Conservation (phyloP, 2,888 invertebrate genomes). For the Octonoba sinensis region DNA sequence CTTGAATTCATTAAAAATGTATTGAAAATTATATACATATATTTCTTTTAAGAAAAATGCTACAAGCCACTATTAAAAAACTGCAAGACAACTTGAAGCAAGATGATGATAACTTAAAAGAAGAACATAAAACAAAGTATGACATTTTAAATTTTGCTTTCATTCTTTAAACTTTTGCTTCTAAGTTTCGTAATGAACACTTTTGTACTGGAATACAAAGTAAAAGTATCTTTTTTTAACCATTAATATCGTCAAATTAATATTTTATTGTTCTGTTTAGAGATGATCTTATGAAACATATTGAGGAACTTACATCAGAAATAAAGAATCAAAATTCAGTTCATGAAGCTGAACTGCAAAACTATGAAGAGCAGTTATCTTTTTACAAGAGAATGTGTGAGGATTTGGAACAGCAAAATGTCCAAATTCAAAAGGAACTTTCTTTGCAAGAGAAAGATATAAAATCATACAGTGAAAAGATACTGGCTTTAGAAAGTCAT, state of each 20-base stretch:
- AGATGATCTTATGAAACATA: constrained; percentile 65
- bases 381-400: constrained; percentile 37
- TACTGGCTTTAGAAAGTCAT: constrained; percentile 71
- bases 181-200: neutral
- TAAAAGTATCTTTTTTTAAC: neutral
- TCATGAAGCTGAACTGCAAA: constrained; percentile 62
- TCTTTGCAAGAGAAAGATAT: constrained; percentile 66
- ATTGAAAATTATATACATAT: neutral
- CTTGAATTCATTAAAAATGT: no score
- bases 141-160: neutral
- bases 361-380: constrained; percentile 27
- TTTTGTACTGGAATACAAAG: neutral
- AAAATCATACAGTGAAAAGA: constrained; percentile 64
- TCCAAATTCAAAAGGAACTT: constrained; percentile 68
- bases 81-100: constrained; percentile 73
- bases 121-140: constrained; percentile 72
- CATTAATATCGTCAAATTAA: neutral
- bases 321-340: constrained; percentile 48
- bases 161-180: neutral
- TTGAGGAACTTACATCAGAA: constrained; percentile 63
- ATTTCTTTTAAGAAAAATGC: constrained; percentile 66
- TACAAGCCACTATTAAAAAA: constrained; percentile 73
- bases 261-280: constrained; percentile 45
- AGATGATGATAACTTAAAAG: constrained; percentile 73
- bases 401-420: constrained; percentile 63